These are phyloP conservation scores for Kradibia gibbosae DNA, from an alignment of 1,140 invertebrate genomes.

Conservation along the genomic window DNA sequence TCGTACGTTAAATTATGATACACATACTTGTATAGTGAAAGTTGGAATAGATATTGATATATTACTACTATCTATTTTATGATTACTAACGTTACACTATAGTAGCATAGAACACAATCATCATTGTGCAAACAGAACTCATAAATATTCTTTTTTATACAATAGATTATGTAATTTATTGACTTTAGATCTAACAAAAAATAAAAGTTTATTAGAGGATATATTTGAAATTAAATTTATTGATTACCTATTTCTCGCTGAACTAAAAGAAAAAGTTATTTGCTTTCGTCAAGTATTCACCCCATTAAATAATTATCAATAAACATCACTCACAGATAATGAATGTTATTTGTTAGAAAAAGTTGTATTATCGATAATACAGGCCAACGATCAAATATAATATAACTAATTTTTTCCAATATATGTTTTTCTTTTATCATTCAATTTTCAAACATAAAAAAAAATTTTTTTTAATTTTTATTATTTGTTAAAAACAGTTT, in stretches of 20 bases:
- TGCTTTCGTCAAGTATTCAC: not conserved
- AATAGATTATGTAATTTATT: not conserved
- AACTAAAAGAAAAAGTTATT: not conserved
- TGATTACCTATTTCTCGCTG: not conserved
- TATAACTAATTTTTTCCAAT: not conserved
- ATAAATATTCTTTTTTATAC: not conserved
- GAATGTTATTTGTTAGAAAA: not conserved
- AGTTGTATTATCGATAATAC: not conserved
- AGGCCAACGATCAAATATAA: not conserved
- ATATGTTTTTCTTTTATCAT: not conserved
- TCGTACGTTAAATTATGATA: too few relatives aligned
- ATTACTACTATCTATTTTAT: constrained; percentile 2
- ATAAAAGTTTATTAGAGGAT: not conserved
- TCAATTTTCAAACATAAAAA: not conserved
- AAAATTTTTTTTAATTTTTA: too few relatives aligned
- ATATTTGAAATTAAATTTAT: not conserved
- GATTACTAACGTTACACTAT: not conserved
- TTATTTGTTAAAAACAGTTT: too few relatives aligned
- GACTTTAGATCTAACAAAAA: not conserved
- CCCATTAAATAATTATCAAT: not conserved
- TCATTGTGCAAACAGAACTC: not conserved
- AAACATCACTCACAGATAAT: not conserved
- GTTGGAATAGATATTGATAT: not conserved
- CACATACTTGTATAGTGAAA: too few relatives aligned
- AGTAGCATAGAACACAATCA: not conserved